Evolutionary conservation across 2,113 vertebrate species (phyloP).

Genomic region (Pampusana beccarii): DNA sequence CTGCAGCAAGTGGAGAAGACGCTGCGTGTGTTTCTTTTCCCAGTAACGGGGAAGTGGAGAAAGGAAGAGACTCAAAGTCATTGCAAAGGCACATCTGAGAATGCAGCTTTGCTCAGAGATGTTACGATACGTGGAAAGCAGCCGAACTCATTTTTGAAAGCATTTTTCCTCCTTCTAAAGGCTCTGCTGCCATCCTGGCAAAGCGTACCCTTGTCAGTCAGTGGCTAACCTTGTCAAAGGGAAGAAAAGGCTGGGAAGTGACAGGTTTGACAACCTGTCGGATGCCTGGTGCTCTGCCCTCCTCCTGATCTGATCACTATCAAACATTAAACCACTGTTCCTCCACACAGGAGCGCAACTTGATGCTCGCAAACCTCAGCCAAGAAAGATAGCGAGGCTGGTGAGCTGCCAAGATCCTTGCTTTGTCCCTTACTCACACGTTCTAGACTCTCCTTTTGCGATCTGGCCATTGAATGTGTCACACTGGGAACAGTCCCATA

Average conservation of each 20-base stretch:
- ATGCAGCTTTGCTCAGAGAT: background rate
- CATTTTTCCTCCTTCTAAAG: slow-evolving; percentile 29
- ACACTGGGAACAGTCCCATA: background rate
- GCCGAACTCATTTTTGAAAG: background rate
- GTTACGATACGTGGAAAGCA: background rate
- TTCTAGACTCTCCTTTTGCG: background rate
- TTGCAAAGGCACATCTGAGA: slow-evolving; percentile 26
- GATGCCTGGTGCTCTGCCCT: slow-evolving; percentile 69
- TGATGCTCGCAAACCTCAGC: slow-evolving; percentile 54
- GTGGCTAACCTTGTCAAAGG: slow-evolving; percentile 75
- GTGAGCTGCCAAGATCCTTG: slow-evolving; percentile 55
- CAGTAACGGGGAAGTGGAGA: background rate
- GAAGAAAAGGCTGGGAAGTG: slow-evolving; percentile 69
- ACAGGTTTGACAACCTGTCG: slow-evolving; percentile 71
- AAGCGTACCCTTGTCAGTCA: slow-evolving; percentile 68
- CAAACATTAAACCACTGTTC: slow-evolving; percentile 68
- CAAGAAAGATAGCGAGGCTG: slow-evolving; percentile 49
- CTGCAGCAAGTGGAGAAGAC: background rate
- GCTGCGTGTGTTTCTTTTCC: background rate
- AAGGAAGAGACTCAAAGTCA: slow-evolving; percentile 21
- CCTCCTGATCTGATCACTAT: slow-evolving; percentile 71
- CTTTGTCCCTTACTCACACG: slow-evolving; percentile 1
- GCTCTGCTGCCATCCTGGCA: slow-evolving; percentile 39
- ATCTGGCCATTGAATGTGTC: background rate
- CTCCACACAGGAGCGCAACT: slow-evolving; percentile 57